Percentiles rank a stretch among this genome's conserved stretches.
phyloP scores from a whole-genome alignment of 1,140 invertebrate species.

The Temnothorax nylanderi region DNA sequence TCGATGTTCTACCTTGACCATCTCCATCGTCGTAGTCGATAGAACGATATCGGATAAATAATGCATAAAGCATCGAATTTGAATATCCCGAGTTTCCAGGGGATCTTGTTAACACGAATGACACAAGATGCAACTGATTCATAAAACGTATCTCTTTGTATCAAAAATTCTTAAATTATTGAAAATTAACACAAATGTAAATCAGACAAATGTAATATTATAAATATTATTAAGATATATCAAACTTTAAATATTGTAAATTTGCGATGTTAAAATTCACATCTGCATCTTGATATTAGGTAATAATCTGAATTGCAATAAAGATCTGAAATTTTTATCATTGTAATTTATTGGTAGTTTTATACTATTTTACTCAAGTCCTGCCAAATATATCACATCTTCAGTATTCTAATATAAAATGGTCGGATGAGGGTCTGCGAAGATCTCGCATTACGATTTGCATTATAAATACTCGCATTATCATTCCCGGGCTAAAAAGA shows the following conservation, averaged over 20 bases:
- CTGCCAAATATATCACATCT: neutral
- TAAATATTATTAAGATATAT: neutral
- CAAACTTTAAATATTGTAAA: neutral
- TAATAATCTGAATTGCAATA: neutral
- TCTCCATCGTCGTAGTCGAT: slow-evolving; percentile 16
- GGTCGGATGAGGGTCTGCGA: neutral
- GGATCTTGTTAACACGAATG: slow-evolving; percentile 44
- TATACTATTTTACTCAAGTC: neutral
- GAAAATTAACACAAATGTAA: neutral
- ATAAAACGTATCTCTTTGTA: neutral
- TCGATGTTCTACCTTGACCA: slow-evolving; percentile 52
- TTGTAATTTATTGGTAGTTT: neutral
- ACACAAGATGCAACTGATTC: slow-evolving; percentile 20
- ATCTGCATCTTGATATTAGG: neutral
- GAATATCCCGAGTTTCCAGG: slow-evolving; percentile 28
- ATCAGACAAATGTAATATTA: neutral
- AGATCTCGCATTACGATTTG: slow-evolving; percentile 8
- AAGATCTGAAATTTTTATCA: neutral
- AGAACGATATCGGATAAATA: slow-evolving; percentile 46
- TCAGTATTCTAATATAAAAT: neutral
- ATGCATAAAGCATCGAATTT: slow-evolving; percentile 50
- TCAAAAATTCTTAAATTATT: neutral
- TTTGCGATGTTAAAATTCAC: neutral
- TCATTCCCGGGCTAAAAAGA: slow-evolving; percentile 19
- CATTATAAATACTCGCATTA: slow-evolving; percentile 35